Conservation (phyloP, 2,888 invertebrate genomes). For the Xylota segnis region DNA sequence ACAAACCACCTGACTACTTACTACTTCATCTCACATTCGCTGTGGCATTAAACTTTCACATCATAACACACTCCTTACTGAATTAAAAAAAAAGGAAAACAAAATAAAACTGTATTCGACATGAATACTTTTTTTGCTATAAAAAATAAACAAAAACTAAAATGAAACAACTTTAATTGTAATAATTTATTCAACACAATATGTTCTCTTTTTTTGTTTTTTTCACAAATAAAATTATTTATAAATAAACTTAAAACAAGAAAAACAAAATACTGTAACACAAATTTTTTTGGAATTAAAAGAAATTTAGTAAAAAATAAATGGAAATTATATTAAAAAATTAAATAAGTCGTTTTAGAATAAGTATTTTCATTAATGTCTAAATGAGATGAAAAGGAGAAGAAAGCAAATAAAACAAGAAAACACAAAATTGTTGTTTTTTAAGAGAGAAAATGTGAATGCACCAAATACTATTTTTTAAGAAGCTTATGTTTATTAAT, state of each 20-base stretch:
- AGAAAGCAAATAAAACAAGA: slow-evolving; percentile 23
- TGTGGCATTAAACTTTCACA: slow-evolving; percentile 34
- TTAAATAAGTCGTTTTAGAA: slow-evolving; percentile 43
- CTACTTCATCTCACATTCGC: slow-evolving; percentile 16
- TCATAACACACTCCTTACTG: slow-evolving; percentile 1
- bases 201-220: slow-evolving; percentile 28
- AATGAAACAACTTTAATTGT: slow-evolving; percentile 50
- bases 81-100: slow-evolving; percentile 9
- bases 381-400: slow-evolving; percentile 46
- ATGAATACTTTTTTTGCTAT: slow-evolving; percentile 51
- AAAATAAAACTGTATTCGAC: slow-evolving; percentile 58
- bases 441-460: slow-evolving; percentile 76
- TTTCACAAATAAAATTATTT: slow-evolving; percentile 40
- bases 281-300: slow-evolving; percentile 46
- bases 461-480: slow-evolving; percentile 79
- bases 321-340: slow-evolving; percentile 18
- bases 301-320: not conserved
- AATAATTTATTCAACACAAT: slow-evolving; percentile 70
- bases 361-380: slow-evolving; percentile 52
- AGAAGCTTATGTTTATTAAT: slow-evolving; percentile 67
- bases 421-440: slow-evolving; percentile 34
- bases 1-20: not conserved
- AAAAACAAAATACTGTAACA: slow-evolving; percentile 33
- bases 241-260: slow-evolving; percentile 21
- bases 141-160: slow-evolving; percentile 45